A percentile compares a stretch with the other conserved stretches of the same genome.
These are phyloP conservation scores for Lordiphosa andalusiaca DNA, from an alignment of 2,888 invertebrate genomes.

Conservation along the genomic window DNA sequence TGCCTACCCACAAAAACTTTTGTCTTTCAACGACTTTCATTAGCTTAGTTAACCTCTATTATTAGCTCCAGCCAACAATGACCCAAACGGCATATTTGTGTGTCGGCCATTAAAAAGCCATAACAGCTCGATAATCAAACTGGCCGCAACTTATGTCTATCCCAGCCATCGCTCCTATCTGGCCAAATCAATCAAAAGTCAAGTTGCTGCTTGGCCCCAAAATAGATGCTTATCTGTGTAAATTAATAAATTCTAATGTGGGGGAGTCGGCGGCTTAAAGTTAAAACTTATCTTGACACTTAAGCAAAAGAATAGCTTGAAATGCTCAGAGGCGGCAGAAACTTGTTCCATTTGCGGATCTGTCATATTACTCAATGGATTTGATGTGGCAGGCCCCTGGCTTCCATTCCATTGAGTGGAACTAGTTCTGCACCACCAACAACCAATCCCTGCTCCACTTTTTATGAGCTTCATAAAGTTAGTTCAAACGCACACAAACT, in stretches of 20 bases:
- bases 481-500: conserved; percentile 36
- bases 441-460: conserved; percentile 55
- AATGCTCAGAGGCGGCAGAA: conserved; percentile 8
- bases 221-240: conserved; percentile 59
- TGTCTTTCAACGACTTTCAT: conserved; percentile 44
- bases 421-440: conserved; percentile 13
- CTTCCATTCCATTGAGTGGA: conserved; percentile 49
- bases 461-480: conserved; percentile 64
- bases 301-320: conserved; percentile 53
- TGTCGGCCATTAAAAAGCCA: conserved; percentile 49
- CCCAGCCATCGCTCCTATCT: conserved; percentile 26
- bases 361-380: conserved; percentile 57
- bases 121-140: conserved; percentile 51
- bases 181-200: conserved; percentile 64
- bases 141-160: conserved; percentile 38
- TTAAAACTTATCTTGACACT: conserved; percentile 45
- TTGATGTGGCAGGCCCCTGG: conserved; percentile 50
- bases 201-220: conserved; percentile 19
- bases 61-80: conserved; percentile 48
- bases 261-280: conserved; percentile 64
- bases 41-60: conserved; percentile 64
- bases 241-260: conserved; percentile 71
- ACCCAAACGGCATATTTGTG: conserved; percentile 24
- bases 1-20: conserved; percentile 8
- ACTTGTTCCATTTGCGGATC: conserved; percentile 64